phyloP scores from a whole-genome alignment of 2,888 invertebrate genomes.

The Orchesellides sinensis region DNA sequence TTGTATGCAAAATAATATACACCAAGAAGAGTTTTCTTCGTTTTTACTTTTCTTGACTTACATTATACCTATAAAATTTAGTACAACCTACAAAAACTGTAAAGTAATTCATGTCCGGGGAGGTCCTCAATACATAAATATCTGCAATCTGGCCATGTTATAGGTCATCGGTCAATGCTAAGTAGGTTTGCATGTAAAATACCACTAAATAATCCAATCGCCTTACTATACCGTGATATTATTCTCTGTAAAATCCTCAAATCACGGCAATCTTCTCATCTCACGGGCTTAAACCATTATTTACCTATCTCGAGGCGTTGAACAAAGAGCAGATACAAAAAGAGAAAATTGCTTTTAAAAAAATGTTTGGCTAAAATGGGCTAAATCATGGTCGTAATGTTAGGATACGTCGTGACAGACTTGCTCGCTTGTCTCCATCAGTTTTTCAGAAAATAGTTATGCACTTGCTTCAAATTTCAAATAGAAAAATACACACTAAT shows the following conservation, averaged over 20 bases:
- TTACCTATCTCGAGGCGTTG: background rate
- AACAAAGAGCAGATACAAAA: constrained; percentile 2
- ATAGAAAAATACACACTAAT: background rate
- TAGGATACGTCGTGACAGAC: constrained; percentile 46
- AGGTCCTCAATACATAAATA: background rate
- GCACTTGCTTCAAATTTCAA: background rate
- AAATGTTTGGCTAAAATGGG: constrained; percentile 56
- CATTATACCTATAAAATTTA: too few relatives aligned
- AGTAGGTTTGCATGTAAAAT: background rate
- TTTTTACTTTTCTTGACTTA: constrained; percentile 11
- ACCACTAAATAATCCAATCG: too few relatives aligned
- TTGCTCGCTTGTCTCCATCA: constrained; percentile 22
- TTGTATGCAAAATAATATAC: too few relatives aligned
- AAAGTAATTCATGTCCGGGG: background rate
- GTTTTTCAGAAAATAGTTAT: background rate
- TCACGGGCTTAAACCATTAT: too few relatives aligned
- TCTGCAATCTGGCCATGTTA: background rate
- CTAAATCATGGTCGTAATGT: constrained; percentile 47
- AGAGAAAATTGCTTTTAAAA: constrained; percentile 42
- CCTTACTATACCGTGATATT: too few relatives aligned
- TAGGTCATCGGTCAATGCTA: constrained; percentile 24
- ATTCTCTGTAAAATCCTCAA: background rate
- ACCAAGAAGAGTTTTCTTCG: too few relatives aligned
- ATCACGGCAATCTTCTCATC: constrained; percentile 34
- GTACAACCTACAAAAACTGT: too few relatives aligned